These are phyloP conservation scores for Tetrax tetrax DNA, from an alignment of 2,113 vertebrate genomes.

Conservation along the genomic window DNA sequence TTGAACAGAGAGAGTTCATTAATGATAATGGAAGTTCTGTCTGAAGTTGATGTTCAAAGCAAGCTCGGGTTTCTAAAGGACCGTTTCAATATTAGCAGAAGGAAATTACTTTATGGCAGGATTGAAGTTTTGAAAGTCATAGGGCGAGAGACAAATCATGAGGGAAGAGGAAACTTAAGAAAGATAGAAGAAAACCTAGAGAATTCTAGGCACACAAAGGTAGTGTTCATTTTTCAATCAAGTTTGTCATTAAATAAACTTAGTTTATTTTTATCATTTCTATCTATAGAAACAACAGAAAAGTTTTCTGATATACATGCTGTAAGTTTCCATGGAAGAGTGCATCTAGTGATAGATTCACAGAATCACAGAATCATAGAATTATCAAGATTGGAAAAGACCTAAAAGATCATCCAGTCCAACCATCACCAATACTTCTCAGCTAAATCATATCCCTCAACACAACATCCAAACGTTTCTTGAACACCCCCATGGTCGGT, in stretches of 20 bases:
- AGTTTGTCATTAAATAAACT: background rate
- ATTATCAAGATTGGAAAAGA: too few relatives aligned
- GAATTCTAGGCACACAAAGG: background rate
- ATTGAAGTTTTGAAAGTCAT: slow-evolving; percentile 25
- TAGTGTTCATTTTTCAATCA: background rate
- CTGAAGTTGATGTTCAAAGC: slow-evolving; percentile 62
- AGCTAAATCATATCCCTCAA: too few relatives aligned
- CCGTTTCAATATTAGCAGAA: slow-evolving; percentile 46
- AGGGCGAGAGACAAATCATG: background rate
- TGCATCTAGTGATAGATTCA: background rate
- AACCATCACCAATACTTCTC: too few relatives aligned
- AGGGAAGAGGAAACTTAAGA: background rate
- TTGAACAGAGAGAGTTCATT: slow-evolving; percentile 20
- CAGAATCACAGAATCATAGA: too few relatives aligned
- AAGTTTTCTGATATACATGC: background rate
- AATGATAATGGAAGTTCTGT: slow-evolving; percentile 45
- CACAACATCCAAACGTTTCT: too few relatives aligned
- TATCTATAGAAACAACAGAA: background rate
- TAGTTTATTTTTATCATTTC: background rate
- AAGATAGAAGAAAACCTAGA: background rate
- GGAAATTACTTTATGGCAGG: slow-evolving; percentile 29
- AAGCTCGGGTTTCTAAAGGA: background rate
- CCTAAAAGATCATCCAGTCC: too few relatives aligned
- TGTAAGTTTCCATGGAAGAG: background rate
- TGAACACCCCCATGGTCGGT: too few relatives aligned